phyloP scores from a whole-genome alignment of 2,797 vertebrate species.

The Etheostoma perlongum region DNA sequence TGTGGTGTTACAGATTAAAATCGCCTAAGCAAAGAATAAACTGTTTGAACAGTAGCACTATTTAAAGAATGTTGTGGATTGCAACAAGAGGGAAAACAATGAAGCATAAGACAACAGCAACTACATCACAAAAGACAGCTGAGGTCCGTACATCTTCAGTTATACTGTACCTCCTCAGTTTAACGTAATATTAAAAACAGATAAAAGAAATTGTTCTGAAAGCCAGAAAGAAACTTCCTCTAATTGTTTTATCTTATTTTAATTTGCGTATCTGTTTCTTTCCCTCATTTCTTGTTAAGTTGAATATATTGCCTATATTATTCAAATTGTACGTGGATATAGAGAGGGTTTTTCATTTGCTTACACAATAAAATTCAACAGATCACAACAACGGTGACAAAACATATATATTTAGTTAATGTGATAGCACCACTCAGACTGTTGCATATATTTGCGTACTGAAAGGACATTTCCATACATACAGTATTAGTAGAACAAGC shows the following conservation, averaged over 20 bases:
- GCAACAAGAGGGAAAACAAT: slow-evolving; percentile 61
- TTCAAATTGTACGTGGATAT: neutral
- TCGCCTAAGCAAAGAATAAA: slow-evolving; percentile 53
- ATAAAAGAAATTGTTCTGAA: slow-evolving; percentile 9
- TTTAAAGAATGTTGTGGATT: slow-evolving; percentile 60
- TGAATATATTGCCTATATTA: neutral
- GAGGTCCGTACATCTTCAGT: slow-evolving; percentile 57
- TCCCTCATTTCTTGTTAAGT: neutral
- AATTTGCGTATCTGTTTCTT: neutral
- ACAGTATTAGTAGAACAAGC: slow-evolving; percentile 19
- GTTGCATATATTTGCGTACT: neutral
- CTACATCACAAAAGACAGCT: slow-evolving; percentile 50
- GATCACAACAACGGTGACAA: slow-evolving; percentile 3
- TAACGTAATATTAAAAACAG: slow-evolving; percentile 45
- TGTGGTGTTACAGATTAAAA: slow-evolving; percentile 64
- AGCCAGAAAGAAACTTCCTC: slow-evolving; percentile 5
- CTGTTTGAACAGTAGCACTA: slow-evolving; percentile 63
- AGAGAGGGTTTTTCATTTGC: neutral
- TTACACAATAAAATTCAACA: neutral
- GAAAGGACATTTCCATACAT: slow-evolving; percentile 27
- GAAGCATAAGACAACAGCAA: slow-evolving; percentile 52
- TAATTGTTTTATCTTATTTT: neutral
- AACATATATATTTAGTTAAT: slow-evolving; percentile 9
- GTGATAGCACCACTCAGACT: slow-evolving; percentile 14
- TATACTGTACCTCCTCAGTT: slow-evolving; percentile 34